A percentile compares a stretch with the other conserved stretches of the same genome.
These are phyloP conservation scores for Drosophila meridiana DNA, from an alignment of 2,888 invertebrate genomes.

Conservation along the genomic window DNA sequence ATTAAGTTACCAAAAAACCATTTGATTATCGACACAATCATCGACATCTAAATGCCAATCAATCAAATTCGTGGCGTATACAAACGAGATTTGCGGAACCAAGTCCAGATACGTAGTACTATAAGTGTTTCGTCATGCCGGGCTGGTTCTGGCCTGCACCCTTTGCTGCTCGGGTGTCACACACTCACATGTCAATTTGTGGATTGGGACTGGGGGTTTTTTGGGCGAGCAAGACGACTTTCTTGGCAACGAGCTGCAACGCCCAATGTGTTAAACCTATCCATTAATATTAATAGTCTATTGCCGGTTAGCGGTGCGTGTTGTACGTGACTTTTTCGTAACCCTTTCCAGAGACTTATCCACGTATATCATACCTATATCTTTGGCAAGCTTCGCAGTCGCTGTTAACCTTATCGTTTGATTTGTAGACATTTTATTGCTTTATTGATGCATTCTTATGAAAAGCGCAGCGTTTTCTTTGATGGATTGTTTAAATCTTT, in stretches of 20 bases:
- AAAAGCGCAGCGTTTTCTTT: conserved; percentile 71
- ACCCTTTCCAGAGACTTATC: conserved; percentile 63
- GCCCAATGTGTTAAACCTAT: conserved; percentile 82
- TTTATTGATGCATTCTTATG: conserved; percentile 79
- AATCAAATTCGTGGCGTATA: conserved; percentile 41
- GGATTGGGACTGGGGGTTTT: conserved; percentile 37
- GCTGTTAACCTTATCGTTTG: conserved; percentile 67
- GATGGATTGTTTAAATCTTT: conserved; percentile 70
- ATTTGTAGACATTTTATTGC: conserved; percentile 82
- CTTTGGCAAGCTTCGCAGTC: conserved; percentile 61
- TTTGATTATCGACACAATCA: conserved; percentile 36
- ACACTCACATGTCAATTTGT: conserved; percentile 79
- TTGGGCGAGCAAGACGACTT: conserved; percentile 39
- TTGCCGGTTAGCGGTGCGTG: conserved; percentile 60
- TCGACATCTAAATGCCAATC: conserved; percentile 59
- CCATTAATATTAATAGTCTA: conserved; percentile 82
- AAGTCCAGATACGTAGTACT: conserved; percentile 9
- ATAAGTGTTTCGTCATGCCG: conserved; percentile 48
- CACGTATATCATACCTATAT: conserved; percentile 21
- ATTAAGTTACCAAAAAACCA: background rate
- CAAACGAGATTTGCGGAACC: conserved; percentile 32
- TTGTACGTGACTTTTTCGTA: conserved; percentile 78
- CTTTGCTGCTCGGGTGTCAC: conserved; percentile 59
- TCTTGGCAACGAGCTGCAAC: conserved; percentile 56
- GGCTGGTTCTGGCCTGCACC: conserved; percentile 38